phyloP scores from a whole-genome alignment of 2,113 vertebrate species.

The Bucco capensis region DNA sequence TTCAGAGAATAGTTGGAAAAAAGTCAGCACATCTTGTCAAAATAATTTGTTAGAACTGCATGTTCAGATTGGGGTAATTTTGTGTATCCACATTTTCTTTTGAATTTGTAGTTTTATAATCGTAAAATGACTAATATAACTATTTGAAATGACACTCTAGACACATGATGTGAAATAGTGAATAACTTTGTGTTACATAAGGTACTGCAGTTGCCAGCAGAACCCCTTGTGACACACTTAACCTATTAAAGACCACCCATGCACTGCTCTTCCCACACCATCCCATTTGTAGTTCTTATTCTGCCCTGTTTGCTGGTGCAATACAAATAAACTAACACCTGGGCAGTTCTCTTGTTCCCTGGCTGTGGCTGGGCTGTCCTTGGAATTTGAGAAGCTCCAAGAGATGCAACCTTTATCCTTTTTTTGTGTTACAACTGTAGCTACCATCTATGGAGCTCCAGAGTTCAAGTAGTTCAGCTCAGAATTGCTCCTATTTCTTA shows the following conservation, averaged over 20 bases:
- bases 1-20: conserved; percentile 8
- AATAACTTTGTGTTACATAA: conserved; percentile 42
- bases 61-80: conserved; percentile 51
- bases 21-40: conserved; percentile 36
- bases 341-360: neutral
- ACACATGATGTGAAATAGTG: conserved; percentile 45
- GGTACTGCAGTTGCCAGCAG: conserved; percentile 7
- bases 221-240: conserved; percentile 14
- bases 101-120: conserved; percentile 58
- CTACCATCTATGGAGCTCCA: neutral
- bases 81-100: conserved; percentile 53
- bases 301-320: neutral
- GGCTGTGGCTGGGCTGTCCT: neutral
- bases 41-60: conserved; percentile 53
- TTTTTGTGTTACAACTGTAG: neutral
- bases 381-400: neutral
- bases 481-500: neutral
- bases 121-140: conserved; percentile 53
- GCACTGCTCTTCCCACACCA: conserved; percentile 1
- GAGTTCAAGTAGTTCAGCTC: neutral
- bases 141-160: conserved; percentile 26
- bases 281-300: neutral
- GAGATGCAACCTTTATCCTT: neutral
- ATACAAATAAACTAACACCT: rapidly evolving
- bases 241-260: conserved; percentile 26